These are phyloP conservation scores for Taxidea taxus DNA, from an alignment of 2,113 vertebrate species.

Conservation along the genomic window DNA sequence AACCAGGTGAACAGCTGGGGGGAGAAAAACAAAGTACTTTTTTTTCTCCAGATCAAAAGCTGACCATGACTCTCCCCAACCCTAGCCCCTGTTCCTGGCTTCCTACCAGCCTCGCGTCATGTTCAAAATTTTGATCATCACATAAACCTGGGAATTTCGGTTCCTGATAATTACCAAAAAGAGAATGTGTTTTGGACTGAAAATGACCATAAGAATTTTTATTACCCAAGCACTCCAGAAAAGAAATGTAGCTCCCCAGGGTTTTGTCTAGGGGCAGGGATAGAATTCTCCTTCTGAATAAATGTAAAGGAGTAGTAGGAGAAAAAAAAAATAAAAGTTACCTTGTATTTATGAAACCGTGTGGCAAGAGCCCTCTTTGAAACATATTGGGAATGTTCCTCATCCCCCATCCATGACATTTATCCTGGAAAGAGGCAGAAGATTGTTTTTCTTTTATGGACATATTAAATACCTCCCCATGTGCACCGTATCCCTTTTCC, in stretches of 20 bases:
- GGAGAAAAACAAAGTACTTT: not conserved
- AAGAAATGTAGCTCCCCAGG: not conserved
- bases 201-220: not conserved
- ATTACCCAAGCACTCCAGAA: not conserved
- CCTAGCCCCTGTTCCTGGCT: not conserved
- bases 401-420: not conserved
- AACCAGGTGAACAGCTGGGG: not conserved
- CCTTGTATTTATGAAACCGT: not conserved
- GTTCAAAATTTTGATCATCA: constrained; percentile 1
- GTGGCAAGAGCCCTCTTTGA: not conserved
- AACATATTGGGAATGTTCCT: not conserved
- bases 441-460: constrained; percentile 8
- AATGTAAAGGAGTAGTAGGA: not conserved
- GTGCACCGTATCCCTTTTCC: not conserved
- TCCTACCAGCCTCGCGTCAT: not conserved
- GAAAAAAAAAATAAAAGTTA: constrained; percentile 3
- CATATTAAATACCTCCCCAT: constrained; percentile 18
- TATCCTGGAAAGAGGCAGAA: not conserved
- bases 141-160: not conserved
- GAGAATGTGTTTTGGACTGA: not conserved
- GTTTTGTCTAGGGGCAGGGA: not conserved
- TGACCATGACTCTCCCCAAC: not conserved
- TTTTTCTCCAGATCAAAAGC: not conserved
- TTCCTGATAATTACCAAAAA: not conserved
- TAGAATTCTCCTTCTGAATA: constrained; percentile 21